A percentile compares a stretch with the other conserved stretches of the same genome.
Conservation (phyloP, 1,140 invertebrate species). For the Chlorops oryzae region DNA sequence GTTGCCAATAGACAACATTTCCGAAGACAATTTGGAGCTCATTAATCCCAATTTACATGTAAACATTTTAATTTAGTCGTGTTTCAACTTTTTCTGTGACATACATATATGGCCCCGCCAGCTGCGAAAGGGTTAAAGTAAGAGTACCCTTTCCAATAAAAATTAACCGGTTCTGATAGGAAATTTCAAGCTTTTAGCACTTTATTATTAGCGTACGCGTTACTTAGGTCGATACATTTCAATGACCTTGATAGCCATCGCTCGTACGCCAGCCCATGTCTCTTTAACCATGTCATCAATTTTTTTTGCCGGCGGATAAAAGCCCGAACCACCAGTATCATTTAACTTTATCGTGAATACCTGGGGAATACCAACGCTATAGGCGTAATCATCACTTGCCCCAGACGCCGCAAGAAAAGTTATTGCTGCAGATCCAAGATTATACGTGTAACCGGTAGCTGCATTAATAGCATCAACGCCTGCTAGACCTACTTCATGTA, state of each 20-base stretch:
- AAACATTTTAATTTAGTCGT: no score
- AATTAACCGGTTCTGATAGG: no score
- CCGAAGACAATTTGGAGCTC: no score
- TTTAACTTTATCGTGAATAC: conserved; percentile 65
- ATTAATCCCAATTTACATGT: no score
- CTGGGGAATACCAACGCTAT: conserved; percentile 55
- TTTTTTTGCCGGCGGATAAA: conserved; percentile 59
- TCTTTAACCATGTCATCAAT: conserved; percentile 59
- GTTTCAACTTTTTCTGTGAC: no score
- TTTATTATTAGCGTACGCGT: no score
- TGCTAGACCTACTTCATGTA: conserved; percentile 46
- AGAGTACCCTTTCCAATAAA: no score
- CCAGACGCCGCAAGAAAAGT: conserved; percentile 53
- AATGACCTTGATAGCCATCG: conserved; percentile 36
- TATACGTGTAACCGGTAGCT: conserved; percentile 52
- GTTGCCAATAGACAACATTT: no score
- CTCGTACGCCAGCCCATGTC: conserved; percentile 59
- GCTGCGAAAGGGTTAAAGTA: no score
- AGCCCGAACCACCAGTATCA: conserved; percentile 59
- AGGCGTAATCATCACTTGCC: conserved; percentile 62
- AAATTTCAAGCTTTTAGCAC: no score
- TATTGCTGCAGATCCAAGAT: conserved; percentile 57
- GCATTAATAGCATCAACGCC: conserved; percentile 48
- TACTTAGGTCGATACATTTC: no score
- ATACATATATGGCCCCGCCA: no score